Evolutionary conservation across 35 echinoderm and acorn worm genomes (phyloP), one percentile per base, ranked within the genome.

Genomic region (Amphiura filiformis): DNA sequence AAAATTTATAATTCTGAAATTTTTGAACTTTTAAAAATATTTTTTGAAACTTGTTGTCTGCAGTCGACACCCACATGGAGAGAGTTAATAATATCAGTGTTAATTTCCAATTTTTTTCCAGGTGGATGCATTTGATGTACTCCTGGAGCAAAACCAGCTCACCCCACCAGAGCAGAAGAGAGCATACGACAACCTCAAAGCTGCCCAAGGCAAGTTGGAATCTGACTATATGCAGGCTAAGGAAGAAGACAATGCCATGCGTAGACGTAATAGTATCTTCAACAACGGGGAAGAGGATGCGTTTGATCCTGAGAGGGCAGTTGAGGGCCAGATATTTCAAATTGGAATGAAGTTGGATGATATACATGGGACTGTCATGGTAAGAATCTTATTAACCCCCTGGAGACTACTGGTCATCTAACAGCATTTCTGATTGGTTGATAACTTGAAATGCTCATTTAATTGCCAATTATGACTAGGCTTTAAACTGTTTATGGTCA

Each of bases 271-370:
- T 39, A 92, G 76, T 79, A 70, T 91, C n/a, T 37, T 93, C 31
- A 84, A 32, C 35, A 76, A 78, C 37, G 86, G 79, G 20, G 41
- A 37, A 31, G 87, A 92, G 32, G 77, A 65, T 36, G 80, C 64
- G 22, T 99, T 99, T 93, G 96, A 98, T 82, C 90, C 96, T 0
- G 90, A 99, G 56, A 95, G 78, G 64, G 80, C 87, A 13, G 15
- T 98, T 0, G 96, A 98, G 37, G 96, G 96, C 40, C 61, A 94
- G 57, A 87, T 98, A 77, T 98, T 98, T 83, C 92, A 94, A 41
- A 65, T 94, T 33, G 96, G 96, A 35, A 94, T 98, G 93, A 85
- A 91, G 65, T 38, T 98, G 77, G 96, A 98, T 20, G 93, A 98
- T 77, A 28, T 98, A 14, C 82, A 94, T 35, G 96, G 94, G 40